These are phyloP conservation scores for Rhinolophus sinicus DNA, from an alignment of 2,113 vertebrate genomes.

Conservation along the genomic window DNA sequence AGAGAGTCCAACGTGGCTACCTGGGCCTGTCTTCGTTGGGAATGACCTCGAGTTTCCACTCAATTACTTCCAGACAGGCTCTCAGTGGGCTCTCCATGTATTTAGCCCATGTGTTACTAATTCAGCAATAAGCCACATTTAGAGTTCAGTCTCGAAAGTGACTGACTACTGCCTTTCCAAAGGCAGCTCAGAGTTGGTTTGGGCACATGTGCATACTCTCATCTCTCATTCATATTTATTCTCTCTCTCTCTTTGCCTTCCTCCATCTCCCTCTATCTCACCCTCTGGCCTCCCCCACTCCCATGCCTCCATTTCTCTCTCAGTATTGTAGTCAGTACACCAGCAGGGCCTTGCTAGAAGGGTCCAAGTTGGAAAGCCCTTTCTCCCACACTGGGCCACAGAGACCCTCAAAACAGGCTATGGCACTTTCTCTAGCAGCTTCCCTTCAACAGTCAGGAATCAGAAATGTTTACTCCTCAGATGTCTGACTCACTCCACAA, in stretches of 20 bases:
- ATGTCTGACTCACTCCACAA: background rate
- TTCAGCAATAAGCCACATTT: background rate
- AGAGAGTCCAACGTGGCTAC: background rate
- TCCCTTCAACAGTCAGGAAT: background rate
- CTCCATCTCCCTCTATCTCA: background rate
- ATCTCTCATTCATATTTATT: no score
- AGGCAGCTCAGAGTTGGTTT: conserved; percentile 25
- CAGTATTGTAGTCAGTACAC: background rate
- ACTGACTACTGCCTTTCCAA: background rate
- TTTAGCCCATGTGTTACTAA: background rate
- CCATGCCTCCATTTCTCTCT: background rate
- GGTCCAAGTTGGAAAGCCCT: background rate
- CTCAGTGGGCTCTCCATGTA: background rate
- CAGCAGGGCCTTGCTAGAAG: background rate
- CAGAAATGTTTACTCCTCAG: conserved; percentile 8
- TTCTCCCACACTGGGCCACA: background rate
- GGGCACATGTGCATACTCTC: background rate
- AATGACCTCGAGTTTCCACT: background rate
- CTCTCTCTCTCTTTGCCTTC: background rate
- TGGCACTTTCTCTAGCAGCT: background rate
- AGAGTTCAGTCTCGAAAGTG: conserved; percentile 12
- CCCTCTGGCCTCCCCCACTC: background rate
- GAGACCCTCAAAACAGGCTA: background rate
- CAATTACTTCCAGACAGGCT: background rate
- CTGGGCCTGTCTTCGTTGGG: background rate